Base-by-base conservation (phyloP, 2,888 invertebrate species). In the Stenotaenia linearis region DNA sequence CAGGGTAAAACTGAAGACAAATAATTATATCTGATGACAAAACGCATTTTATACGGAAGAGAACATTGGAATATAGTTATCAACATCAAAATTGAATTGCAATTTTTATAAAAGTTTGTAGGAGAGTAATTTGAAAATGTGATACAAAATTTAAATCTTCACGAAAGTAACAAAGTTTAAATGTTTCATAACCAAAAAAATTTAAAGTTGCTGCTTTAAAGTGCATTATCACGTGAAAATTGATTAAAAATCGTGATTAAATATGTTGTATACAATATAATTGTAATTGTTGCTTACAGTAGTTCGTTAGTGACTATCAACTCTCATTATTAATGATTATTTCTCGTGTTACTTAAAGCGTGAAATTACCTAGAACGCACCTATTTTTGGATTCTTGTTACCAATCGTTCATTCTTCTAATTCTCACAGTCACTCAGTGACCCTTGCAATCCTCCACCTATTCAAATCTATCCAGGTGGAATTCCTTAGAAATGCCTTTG, bases 1-100 rank as follows among this genome's bases (percentile, higher is more conserved):
- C n/a, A 69, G 69, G 69, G 69, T 28, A 69, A 23, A 69, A 69
- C 69, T 69, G 28, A 69, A 69, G 69, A 28, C 69, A 69, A 69
- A 69, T 69, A 69, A 69, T 69, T 69, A 28, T 69, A 28, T 69
- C 25, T 69, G 69, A 28, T 69, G 61, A 61, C 25, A 56, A 56
- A 56, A 56, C 7, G n/a, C 56, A 61, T 61, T 61, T 61, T 61
- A 9, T 61, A 61, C 15, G 23, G 61, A 61, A 4, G 7, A 69
- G 25, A 28, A 69, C 45, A 45, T 15, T 45, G 45, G 9, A 1
- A 25, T 10, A 69, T 12, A 25, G 15, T 69, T 23, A 28, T 69
- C 25, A 69, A 69, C 7, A 69, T 12, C 12, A 7, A 32, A 18
- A 21, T 50, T 50, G 50, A n/a, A 18, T 50, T 18, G 18, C 18